phyloP scores from a whole-genome alignment of 2,888 invertebrate genomes.

The Cosmorhoe ocellata region DNA sequence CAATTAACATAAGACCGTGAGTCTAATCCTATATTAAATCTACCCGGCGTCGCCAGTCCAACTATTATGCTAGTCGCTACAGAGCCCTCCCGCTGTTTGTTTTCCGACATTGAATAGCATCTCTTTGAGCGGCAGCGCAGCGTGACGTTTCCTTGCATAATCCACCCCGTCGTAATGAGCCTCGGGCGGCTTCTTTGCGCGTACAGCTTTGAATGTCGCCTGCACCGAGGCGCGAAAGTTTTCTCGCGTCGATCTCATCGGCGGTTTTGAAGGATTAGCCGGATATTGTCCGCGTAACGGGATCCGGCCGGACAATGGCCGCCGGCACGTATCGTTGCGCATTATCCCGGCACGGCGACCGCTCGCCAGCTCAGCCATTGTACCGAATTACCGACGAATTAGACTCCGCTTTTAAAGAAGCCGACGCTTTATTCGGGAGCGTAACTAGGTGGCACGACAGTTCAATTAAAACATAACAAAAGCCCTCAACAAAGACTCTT shows the following conservation, averaged over 20 bases:
- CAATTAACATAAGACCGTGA: conserved; percentile 35
- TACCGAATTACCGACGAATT: conserved; percentile 77
- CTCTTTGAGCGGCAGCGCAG: conserved; percentile 59
- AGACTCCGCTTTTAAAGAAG: conserved; percentile 61
- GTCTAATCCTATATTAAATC: conserved; percentile 47
- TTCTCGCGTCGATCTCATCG: conserved; percentile 68
- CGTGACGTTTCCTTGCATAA: conserved; percentile 68
- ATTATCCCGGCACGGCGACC: conserved; percentile 66
- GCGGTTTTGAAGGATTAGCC: conserved; percentile 76
- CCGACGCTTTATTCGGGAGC: conserved; percentile 62
- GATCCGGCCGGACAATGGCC: conserved; percentile 58
- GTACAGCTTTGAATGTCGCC: conserved; percentile 61
- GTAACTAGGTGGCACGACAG: conserved; percentile 77
- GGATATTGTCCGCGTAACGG: conserved; percentile 72
- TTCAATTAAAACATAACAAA: conserved; percentile 50
- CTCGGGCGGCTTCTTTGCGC: conserved; percentile 60
- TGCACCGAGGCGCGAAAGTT: conserved; percentile 76
- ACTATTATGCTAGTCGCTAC: conserved; percentile 25
- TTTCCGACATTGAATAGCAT: conserved; percentile 56
- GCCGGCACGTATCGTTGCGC: conserved; percentile 73
- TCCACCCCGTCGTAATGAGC: conserved; percentile 66
- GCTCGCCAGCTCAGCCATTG: conserved; percentile 60
- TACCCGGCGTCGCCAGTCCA: conserved; percentile 30
- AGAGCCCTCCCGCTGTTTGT: conserved; percentile 70
- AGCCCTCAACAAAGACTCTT: conserved; percentile 20